Evolutionary conservation across 2,888 invertebrate species (phyloP).

Genomic region (Quadriops clusia): DNA sequence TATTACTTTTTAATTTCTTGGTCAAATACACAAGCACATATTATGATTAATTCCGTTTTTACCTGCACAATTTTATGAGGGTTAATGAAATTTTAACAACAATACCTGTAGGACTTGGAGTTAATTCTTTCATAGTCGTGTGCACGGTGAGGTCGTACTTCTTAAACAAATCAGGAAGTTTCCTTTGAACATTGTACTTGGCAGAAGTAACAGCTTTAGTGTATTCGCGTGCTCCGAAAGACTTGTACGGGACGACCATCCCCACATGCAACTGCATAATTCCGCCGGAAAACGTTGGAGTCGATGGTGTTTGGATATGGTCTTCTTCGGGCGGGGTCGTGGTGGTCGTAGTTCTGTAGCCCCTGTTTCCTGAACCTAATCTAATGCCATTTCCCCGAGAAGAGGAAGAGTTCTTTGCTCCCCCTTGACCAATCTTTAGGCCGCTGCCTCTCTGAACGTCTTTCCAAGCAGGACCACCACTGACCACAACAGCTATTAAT

Average conservation of each 20-base stretch:
- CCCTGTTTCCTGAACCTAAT: conserved; percentile 26
- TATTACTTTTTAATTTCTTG: too few species aligned
- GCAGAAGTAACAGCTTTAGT: conserved; percentile 58
- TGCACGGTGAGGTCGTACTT: conserved; percentile 57
- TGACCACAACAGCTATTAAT: conserved; percentile 32
- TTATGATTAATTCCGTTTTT: too few species aligned
- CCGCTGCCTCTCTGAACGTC: conserved; percentile 33
- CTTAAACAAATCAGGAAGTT: conserved; percentile 52
- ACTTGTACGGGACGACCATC: conserved; percentile 64
- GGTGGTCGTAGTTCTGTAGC: conserved; percentile 19
- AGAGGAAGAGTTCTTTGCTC: conserved; percentile 24
- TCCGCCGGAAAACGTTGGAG: conserved; percentile 10
- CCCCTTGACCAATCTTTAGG: conserved; percentile 28
- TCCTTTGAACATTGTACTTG: conserved; percentile 52
- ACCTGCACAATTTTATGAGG: too few species aligned
- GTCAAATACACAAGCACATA: too few species aligned
- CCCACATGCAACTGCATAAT: conserved; percentile 46
- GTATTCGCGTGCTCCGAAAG: conserved; percentile 62
- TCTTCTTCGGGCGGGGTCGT: conserved; percentile 29
- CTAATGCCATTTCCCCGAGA: conserved; percentile 32
- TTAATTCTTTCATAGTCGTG: conserved; percentile 59
- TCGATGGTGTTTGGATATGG: conserved; percentile 21
- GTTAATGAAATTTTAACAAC: too few species aligned
- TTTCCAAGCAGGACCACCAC: conserved; percentile 36
- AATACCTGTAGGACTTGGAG: conserved; percentile 68